Conservation (phyloP, 2,797 vertebrate genomes). For the Pygocentrus nattereri region DNA sequence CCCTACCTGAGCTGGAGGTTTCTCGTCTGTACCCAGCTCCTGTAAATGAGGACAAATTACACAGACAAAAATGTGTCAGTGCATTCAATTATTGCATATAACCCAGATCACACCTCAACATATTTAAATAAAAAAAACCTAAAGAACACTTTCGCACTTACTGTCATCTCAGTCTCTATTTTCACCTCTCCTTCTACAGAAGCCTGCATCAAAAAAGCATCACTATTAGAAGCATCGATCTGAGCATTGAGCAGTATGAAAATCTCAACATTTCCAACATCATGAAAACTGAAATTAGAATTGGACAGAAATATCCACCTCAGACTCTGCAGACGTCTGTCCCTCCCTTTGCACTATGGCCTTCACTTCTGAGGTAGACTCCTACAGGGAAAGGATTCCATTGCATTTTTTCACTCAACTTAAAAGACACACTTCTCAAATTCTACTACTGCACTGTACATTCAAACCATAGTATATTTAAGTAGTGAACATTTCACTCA, state of each 20-base stretch:
- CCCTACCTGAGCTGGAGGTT: constrained; percentile 81
- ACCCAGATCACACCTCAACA: too few species aligned
- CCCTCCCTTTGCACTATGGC: constrained; percentile 4
- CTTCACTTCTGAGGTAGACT: constrained; percentile 34
- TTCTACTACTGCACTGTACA: too few species aligned
- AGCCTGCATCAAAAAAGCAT: constrained; percentile 58
- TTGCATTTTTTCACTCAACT: neutral
- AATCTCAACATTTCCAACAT: neutral
- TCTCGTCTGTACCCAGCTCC: constrained; percentile 80
- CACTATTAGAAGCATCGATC: neutral
- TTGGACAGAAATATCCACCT: constrained; percentile 35
- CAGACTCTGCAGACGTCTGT: constrained; percentile 30
- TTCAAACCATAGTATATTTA: neutral
- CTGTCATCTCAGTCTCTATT: constrained; percentile 74
- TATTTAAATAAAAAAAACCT: neutral
- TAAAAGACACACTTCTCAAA: neutral
- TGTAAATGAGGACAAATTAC: constrained; percentile 62
- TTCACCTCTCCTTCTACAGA: constrained; percentile 74
- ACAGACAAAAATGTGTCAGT: neutral
- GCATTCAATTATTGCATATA: neutral
- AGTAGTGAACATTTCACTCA: neutral
- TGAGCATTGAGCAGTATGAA: neutral
- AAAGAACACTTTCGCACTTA: constrained; percentile 55
- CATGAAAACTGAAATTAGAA: neutral
- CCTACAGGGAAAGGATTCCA: constrained; percentile 14